Evolutionary conservation across 2,113 vertebrate genomes (phyloP).

Genomic region (Oxyruncus cristatus): DNA sequence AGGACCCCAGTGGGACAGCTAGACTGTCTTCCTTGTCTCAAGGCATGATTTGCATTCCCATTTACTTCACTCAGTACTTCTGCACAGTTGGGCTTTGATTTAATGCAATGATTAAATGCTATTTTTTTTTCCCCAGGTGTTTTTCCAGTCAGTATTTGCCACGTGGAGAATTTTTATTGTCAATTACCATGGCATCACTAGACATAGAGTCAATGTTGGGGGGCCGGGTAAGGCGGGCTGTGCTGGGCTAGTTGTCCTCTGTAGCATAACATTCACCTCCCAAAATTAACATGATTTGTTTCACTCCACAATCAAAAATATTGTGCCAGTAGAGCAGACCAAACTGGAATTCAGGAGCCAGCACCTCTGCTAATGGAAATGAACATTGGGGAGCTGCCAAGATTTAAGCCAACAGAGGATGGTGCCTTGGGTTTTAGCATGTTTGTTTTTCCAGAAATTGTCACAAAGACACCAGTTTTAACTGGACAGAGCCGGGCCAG

Average conservation of each 20-base stretch:
- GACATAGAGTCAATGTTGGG: neutral
- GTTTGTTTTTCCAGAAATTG: conserved; percentile 31
- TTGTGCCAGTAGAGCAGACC: neutral
- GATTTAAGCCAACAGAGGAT: neutral
- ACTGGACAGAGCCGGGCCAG: neutral
- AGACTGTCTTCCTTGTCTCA: neutral
- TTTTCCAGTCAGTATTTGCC: neutral
- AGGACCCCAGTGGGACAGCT: neutral
- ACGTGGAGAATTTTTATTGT: neutral
- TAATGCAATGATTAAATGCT: neutral
- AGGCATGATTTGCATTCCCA: neutral
- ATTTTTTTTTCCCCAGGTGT: neutral
- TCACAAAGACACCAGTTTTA: conserved; percentile 33
- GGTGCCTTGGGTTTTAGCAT: neutral
- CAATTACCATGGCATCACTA: neutral
- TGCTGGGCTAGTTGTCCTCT: neutral
- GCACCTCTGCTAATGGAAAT: neutral
- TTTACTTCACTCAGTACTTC: neutral
- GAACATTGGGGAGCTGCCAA: neutral
- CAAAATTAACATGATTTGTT: neutral
- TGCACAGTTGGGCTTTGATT: neutral
- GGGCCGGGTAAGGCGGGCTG: fast-evolving
- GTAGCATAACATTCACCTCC: neutral
- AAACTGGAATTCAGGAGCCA: neutral
- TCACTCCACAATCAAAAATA: neutral